Conservation (phyloP, 2,797 vertebrate genomes). For the Xyrichtys novacula region DNA sequence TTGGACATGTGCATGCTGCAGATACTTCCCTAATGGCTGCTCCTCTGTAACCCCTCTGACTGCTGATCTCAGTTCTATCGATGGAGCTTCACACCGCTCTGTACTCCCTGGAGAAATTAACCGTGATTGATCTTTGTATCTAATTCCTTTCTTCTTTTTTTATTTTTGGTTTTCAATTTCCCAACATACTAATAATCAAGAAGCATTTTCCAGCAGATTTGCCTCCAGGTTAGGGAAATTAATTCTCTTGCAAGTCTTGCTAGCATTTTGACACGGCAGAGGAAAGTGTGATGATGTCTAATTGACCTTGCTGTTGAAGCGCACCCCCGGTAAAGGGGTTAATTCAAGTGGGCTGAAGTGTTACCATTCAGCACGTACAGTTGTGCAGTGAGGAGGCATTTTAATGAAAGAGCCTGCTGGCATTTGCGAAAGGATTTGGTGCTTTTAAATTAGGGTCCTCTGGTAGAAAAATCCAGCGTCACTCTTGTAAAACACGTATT, state of each 20-base stretch:
- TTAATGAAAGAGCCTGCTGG: constrained; percentile 31
- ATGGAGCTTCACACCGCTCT: constrained; percentile 13
- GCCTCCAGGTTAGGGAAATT: constrained; percentile 53
- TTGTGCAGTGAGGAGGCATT: constrained; percentile 17
- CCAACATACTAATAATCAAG: constrained; percentile 40
- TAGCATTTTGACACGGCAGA: constrained; percentile 38
- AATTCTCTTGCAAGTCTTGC: constrained; percentile 39
- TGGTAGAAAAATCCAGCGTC: constrained; percentile 3
- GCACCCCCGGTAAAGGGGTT: constrained; percentile 15
- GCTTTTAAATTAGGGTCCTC: constrained; percentile 19
- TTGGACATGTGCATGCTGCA: constrained; percentile 1
- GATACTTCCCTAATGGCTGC: constrained; percentile 1
- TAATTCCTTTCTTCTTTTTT: constrained; percentile 28
- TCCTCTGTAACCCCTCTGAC: constrained; percentile 15
- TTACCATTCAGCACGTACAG: background rate
- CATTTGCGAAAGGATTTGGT: constrained; percentile 33
- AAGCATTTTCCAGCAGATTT: constrained; percentile 22
- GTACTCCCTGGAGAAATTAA: constrained; percentile 59
- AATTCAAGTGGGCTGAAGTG: constrained; percentile 21
- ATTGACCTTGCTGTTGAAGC: constrained; percentile 49
- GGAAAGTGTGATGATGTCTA: constrained; percentile 23
- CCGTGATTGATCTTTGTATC: constrained; percentile 55
- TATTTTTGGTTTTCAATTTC: constrained; percentile 18
- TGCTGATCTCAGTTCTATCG: constrained; percentile 46
- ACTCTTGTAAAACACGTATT: constrained; percentile 46